Conservation (phyloP, 2,888 invertebrate species). For the Eupithecia insigniata region DNA sequence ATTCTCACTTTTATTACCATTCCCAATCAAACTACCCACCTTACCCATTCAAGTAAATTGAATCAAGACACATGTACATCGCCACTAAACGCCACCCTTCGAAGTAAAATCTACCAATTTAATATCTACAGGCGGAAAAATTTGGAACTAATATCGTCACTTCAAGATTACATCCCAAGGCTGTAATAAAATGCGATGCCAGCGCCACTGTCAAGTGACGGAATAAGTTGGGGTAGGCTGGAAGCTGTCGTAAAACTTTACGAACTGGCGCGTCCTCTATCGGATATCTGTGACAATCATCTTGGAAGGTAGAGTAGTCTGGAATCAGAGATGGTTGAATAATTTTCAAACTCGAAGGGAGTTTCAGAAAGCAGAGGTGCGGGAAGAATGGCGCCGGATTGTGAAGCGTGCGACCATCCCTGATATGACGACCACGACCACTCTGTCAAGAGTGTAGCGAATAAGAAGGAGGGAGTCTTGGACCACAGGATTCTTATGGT, state of each 20-base stretch:
- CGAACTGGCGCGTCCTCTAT: constrained; percentile 76
- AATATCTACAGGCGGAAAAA: not conserved
- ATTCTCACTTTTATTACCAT: constrained; percentile 12
- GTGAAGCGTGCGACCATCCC: no score
- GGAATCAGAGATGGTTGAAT: constrained; percentile 24
- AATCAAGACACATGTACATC: constrained; percentile 44
- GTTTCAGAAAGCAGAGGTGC: no score
- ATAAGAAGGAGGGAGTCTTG: not conserved
- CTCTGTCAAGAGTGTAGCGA: no score
- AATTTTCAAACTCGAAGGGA: not conserved
- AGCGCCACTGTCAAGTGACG: constrained; percentile 3
- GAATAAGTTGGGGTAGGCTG: constrained; percentile 37
- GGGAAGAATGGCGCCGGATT: no score
- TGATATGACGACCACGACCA: no score
- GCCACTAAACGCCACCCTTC: constrained; percentile 43
- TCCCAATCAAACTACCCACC: constrained; percentile 7
- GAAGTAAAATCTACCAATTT: not conserved
- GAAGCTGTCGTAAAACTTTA: constrained; percentile 81
- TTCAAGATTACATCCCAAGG: not conserved
- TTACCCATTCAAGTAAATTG: constrained; percentile 29
- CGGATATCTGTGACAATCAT: constrained; percentile 80
- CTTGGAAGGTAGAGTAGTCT: constrained; percentile 55
- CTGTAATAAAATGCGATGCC: constrained; percentile 5
- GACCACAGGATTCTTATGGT: no score
- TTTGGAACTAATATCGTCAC: not conserved